Base-by-base conservation (phyloP, 2,113 vertebrate species). In the Crotophaga sulcirostris region DNA sequence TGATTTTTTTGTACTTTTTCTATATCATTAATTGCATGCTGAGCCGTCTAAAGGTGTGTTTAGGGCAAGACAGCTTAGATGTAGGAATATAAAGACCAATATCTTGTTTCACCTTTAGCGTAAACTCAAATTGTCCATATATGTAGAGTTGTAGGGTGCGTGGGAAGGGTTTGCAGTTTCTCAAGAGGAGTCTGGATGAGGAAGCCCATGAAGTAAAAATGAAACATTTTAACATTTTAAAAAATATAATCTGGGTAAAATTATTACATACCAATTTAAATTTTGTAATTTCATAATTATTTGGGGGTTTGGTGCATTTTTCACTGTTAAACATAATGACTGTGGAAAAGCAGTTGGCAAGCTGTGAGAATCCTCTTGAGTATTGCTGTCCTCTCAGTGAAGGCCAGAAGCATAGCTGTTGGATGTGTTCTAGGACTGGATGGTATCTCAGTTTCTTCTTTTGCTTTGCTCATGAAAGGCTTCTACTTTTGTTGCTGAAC, bases 371-470 rank as follows among this genome's bases (percentile, higher is more conserved):
- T 49, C 20, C 15, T 28, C 18, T 29, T 51, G 3, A 21, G 29
- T 28, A 5, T 33, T 38, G 25, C 25, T 75, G 62, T 28, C 9
- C 29, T 74, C 7, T 7, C 40, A 47, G 40, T 47, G 17, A 28
- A 36, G 16, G 17, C 5, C 2, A 2, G 29, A 5, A 59, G 33
- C 4, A 16, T 11, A 47, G 34, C 29, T 63, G 1, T 7, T 47
- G 23, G 21, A 18, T 6, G 2, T 29, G 8, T 59, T 67, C 25
- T 20, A 13, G 21, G n/a, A 5, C 29, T 55, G 44, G 29, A 4
- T n/a, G 33, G 10, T 10, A 31, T 11, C 33, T 49, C 12, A 3
- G 20, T 29, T 52, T 34, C 16, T 52, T 28, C 25, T 67, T 77
- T 52, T 9, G 17, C n/a, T 56, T 68, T n/a, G n/a, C 7, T 19